Evolutionary conservation across 2,113 vertebrate genomes (phyloP), one percentile per base, ranked within the genome.

Genomic region (Vulpes vulpes): DNA sequence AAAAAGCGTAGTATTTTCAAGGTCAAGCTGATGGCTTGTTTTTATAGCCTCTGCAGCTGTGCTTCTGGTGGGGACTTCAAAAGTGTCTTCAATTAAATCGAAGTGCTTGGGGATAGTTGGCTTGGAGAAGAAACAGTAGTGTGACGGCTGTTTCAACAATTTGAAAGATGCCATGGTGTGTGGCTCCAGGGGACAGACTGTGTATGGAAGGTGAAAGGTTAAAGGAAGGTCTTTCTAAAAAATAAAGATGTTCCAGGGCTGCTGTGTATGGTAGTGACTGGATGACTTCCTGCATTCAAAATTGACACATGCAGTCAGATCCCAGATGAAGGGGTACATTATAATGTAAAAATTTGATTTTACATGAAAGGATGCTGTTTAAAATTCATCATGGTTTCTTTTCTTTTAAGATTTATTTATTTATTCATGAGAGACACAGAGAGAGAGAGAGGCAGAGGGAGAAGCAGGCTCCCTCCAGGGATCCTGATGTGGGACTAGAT

Each of bases 351-450:
- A 96, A 86, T 94, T 1, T 19, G 27, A 74, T 74, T 83, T 95
- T 71, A 85, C 60, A 43, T 51, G 69, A 87, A 95, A 94, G 51
- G 22, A 14, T 76, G 9, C 53, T 11, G n/a, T 96, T 95, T 96
- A 96, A 84, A 94, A 91, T 67, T 64, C 32, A 23, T 94, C 71
- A 82, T 84, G 55, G 20, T 82, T 85, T 92, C 67, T 95, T 89
- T 62, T 43, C 43, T 43, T 43, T 43, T 43, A 43, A 43, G 43
- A 43, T 43, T 43, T 43, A 43, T 43, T 43, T 43, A 43, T 43
- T 43, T 43, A 43, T 43, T 43, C 43, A 43, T 43, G 43, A 43
- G 43, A 43, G 43, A 43, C 43, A 43, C 43, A 43, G 5, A 43
- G 5, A 43, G 43, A 43, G 43, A 43, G 43, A 43, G 43, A 43